Percentiles rank a stretch among this genome's conserved stretches.
These are phyloP conservation scores for Protosalanx chinensis DNA, from an alignment of 2,797 vertebrate species.

Conservation along the genomic window DNA sequence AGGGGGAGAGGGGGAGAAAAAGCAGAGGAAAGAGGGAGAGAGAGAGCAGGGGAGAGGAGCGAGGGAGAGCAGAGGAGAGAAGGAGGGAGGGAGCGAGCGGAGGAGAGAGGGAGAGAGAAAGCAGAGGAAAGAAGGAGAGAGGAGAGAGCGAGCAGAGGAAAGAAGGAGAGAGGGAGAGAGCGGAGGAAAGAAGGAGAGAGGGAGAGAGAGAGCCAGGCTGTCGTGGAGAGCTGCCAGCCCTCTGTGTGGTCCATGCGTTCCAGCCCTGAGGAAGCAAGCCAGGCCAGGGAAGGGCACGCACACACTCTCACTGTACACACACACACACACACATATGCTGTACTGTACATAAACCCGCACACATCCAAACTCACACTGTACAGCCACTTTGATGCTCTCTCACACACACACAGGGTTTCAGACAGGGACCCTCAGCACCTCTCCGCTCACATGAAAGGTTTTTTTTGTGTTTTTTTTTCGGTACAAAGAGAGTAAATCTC, in stretches of 20 bases:
- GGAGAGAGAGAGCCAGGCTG: slow-evolving; percentile 45
- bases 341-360: neutral
- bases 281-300: slow-evolving; percentile 67
- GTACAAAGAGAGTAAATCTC: slow-evolving; percentile 53
- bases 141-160: neutral
- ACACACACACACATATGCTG: slow-evolving; percentile 30
- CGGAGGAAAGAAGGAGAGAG: slow-evolving; percentile 57
- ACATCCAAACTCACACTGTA: neutral
- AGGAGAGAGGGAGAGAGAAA: slow-evolving; percentile 45
- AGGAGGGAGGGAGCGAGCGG: slow-evolving; percentile 40
- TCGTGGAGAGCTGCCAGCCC: slow-evolving; percentile 75
- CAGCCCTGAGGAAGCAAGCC: slow-evolving; percentile 76
- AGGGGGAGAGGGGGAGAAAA: slow-evolving; percentile 39
- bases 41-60: slow-evolving; percentile 28
- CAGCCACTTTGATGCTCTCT: slow-evolving; percentile 1
- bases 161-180: slow-evolving; percentile 30
- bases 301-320: slow-evolving; percentile 37
- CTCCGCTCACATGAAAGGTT: slow-evolving; percentile 47
- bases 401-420: slow-evolving; percentile 41
- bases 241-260: slow-evolving; percentile 82
- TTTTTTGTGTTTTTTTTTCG: slow-evolving; percentile 59
- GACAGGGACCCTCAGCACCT: slow-evolving; percentile 49
- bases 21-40: slow-evolving; percentile 41
- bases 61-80: slow-evolving; percentile 25
- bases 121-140: slow-evolving; percentile 25